Base-by-base conservation (phyloP, 2,888 invertebrate genomes). In the Catocala fraxini region DNA sequence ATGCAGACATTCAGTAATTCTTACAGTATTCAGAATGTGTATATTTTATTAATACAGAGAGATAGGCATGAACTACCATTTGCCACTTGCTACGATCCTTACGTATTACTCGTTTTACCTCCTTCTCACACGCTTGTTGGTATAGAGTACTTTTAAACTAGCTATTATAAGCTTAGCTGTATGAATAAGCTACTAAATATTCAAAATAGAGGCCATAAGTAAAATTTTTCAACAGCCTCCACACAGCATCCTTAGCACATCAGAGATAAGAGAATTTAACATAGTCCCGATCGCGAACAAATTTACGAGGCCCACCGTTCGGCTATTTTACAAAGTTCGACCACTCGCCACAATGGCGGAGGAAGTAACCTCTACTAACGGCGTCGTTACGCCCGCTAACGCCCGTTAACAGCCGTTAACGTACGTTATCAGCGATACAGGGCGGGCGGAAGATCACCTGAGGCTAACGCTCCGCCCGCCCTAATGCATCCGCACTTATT, bases 401-500 rank as follows among this genome's bases (percentile, higher is more conserved):
- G 79, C 78, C 75, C 79, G 82, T 84, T 84, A 84, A 81, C 84
- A 85, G 84, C 81, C 86, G 89, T 86, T 90, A 91, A 89, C 87
- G 87, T 84, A 85, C 86, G 89, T 86, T 89, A 92, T 90, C 91
- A 81, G 89, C 88, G 91, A 91, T 92, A 88, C 89, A 86, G 86
- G 88, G 86, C 85, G 85, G 87, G 83, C 86, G 92, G 91, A 90
- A 90, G 89, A 88, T 89, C 89, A 89, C 89, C 89, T 90, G 90
- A 85, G 88, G 88, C 88, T 83, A 85, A 85, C 87, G 81, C 83
- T 81, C 88, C 88, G 84, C 86, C 89, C 87, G 87, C 89, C 91
- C 89, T 93, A 92, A 92, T 92, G 91, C 91, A 89, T 92, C 92
- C 93, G 92, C 88, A 91, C 90, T 92, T 93, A 92, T 93, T 93